Conservation (phyloP, 2,888 invertebrate genomes). For the Harpalus rubripes region DNA sequence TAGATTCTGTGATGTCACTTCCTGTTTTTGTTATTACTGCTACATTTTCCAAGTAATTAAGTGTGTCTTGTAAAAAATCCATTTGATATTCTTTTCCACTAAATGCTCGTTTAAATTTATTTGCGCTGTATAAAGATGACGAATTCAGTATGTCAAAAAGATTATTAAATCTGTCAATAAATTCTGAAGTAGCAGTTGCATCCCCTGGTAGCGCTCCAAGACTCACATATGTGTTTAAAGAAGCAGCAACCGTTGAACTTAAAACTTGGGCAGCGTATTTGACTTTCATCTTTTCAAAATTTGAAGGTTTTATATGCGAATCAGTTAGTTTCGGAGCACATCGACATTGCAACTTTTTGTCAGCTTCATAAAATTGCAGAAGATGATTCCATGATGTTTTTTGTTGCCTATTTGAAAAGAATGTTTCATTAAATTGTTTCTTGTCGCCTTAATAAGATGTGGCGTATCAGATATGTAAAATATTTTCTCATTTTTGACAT, state of each 20-base stretch:
- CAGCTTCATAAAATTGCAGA: slow-evolving; percentile 62
- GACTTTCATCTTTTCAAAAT: slow-evolving; percentile 70
- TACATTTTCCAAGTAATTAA: background rate
- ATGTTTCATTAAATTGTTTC: slow-evolving; percentile 68
- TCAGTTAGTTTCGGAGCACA: slow-evolving; percentile 68
- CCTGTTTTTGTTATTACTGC: background rate
- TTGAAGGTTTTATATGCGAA: slow-evolving; percentile 68
- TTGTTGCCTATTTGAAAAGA: slow-evolving; percentile 63
- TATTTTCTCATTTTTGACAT: slow-evolving; percentile 44
- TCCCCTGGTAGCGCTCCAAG: slow-evolving; percentile 66
- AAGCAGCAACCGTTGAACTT: slow-evolving; percentile 69
- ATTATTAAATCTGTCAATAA: slow-evolving; percentile 53
- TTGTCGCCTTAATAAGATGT: slow-evolving; percentile 67
- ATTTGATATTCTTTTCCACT: background rate
- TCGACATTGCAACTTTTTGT: slow-evolving; percentile 56
- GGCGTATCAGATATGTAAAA: slow-evolving; percentile 67
- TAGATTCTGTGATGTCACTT: background rate
- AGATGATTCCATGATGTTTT: slow-evolving; percentile 67
- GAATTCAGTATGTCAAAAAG: background rate
- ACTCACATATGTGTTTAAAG: slow-evolving; percentile 68
- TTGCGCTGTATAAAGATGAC: background rate
- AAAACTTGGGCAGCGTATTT: slow-evolving; percentile 69
- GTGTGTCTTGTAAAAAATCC: background rate
- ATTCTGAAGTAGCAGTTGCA: slow-evolving; percentile 67
- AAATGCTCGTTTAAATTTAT: background rate